phyloP scores from a whole-genome alignment of 2,113 vertebrate species.

The Mustela nigripes region DNA sequence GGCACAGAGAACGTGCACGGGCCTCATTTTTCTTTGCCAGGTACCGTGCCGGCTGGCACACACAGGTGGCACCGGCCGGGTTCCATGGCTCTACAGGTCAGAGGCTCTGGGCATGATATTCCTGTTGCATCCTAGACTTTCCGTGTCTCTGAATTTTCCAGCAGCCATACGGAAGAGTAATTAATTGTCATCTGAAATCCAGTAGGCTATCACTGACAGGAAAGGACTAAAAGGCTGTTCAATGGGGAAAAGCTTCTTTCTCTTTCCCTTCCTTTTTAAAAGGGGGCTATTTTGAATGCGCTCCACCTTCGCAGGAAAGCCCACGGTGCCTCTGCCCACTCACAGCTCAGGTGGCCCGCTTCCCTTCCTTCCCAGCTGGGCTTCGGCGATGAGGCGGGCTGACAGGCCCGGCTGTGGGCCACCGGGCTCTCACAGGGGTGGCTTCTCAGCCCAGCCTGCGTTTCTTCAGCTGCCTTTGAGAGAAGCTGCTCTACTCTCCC shows the following conservation, averaged over 20 bases:
- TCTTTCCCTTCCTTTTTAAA: slow-evolving; percentile 1
- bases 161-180: background rate
- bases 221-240: slow-evolving; percentile 40
- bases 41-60: background rate
- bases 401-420: background rate
- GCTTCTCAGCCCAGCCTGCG: background rate
- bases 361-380: background rate
- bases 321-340: background rate
- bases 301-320: background rate
- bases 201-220: background rate
- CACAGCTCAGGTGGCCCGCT: background rate
- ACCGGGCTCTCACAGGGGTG: background rate
- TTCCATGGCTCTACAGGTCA: background rate
- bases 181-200: slow-evolving; percentile 44
- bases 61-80: background rate
- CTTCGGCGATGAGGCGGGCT: background rate
- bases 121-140: background rate
- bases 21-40: background rate
- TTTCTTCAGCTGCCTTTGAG: background rate
- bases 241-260: slow-evolving; percentile 40
- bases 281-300: background rate
- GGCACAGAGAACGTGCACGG: background rate
- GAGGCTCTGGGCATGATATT: background rate
- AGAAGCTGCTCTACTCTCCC: background rate
- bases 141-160: slow-evolving; percentile 26